Evolutionary conservation across 2,797 vertebrate species (phyloP), one percentile per base, ranked within the genome.

Genomic region (Siniperca obscura): DNA sequence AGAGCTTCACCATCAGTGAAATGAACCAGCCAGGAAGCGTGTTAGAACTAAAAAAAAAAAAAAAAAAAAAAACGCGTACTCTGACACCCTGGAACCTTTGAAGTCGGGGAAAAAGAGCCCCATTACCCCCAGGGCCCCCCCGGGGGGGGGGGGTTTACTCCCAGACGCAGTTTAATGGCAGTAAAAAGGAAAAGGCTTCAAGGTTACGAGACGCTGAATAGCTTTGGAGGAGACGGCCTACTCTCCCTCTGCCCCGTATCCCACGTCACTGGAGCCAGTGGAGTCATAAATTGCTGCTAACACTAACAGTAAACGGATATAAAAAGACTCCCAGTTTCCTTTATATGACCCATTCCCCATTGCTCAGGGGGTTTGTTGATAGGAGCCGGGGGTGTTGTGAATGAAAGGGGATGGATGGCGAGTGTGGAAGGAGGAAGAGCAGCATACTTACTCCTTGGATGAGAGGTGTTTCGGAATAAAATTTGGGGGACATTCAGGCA

Each of bases 281-380:
- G 87, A 91, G 90, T 91, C 92, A 89, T 95, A 95, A 96, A 95
- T 89, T 87, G 84, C 92, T 88, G 92, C 94, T 89, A 94, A 94
- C 94, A 94, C 90, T 80, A 93, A 95, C 94, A 94, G 92, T 94
- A 92, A 95, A 95, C 83, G 85, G 87, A 91, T 94, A 93, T 93
- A 94, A 95, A 95, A 94, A 93, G 90, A 93, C 91, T 92, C 90
- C 90, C 75, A 59, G 87, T 90, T 93, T 91, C 90, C 91, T 94
- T 94, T 93, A 93, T 94, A 89, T 84, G 89, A 92, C 86, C 91
- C 84, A 46, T 83, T 92, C 90, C 67, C 89, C 82, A 80, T 90
- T 86, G 88, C 92, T 93, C 86, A 56, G 61, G 91, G 90, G 84
- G 83, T 83, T 89, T 93, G 93, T 92, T 93, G 89, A 90, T 89